Evolutionary conservation across 2,113 vertebrate species (phyloP).

Genomic region (Cynopterus brachyotis): DNA sequence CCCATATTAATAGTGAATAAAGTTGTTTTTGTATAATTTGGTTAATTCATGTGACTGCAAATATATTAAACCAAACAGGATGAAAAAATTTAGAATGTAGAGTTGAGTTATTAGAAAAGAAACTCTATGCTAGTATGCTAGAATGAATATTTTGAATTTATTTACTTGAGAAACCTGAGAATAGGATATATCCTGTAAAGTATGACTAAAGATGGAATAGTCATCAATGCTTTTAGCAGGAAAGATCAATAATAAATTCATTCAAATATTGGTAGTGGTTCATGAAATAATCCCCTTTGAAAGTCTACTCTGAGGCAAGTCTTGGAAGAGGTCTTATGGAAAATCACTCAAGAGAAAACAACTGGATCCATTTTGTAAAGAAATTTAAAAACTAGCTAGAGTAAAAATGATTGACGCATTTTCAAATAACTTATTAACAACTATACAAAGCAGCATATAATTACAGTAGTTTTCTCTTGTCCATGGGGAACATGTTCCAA

Average conservation of each 20-base stretch:
- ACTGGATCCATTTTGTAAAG: background rate
- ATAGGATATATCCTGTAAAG: background rate
- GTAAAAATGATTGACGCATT: background rate
- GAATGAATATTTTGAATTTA: background rate
- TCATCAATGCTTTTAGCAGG: background rate
- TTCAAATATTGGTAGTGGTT: background rate
- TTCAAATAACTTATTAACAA: constrained; percentile 16
- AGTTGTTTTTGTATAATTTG: background rate
- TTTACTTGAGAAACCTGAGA: background rate
- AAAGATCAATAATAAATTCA: background rate
- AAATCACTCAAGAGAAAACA: background rate
- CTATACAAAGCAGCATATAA: background rate
- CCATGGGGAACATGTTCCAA: background rate
- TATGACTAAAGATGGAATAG: background rate
- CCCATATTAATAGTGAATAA: too few relatives aligned
- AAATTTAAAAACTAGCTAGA: background rate
- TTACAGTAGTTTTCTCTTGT: background rate
- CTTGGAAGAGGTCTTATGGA: background rate
- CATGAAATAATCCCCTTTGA: background rate
- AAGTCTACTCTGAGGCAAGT: background rate
- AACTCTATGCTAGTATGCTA: background rate
- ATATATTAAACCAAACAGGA: background rate
- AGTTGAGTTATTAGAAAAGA: background rate
- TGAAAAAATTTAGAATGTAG: background rate
- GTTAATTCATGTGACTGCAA: background rate